Conservation (phyloP, 2,797 vertebrate species). For the Thaleichthys pacificus region DNA sequence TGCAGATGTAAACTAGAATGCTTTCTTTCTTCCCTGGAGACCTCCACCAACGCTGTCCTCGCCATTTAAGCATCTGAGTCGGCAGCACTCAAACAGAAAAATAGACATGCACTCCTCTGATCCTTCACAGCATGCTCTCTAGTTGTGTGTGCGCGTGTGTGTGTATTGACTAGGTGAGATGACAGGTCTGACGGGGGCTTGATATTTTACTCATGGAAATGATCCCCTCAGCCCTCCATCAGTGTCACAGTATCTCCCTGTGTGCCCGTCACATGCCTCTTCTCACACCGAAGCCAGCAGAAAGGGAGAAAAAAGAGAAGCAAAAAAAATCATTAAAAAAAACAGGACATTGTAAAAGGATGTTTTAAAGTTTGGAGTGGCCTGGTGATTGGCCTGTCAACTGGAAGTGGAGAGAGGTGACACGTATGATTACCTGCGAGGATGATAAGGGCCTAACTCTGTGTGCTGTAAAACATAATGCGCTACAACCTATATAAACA, state of each 20-base stretch:
- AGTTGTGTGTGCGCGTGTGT: slow-evolving; percentile 21
- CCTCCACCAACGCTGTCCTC: slow-evolving; percentile 5
- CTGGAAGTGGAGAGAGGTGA: slow-evolving; percentile 49
- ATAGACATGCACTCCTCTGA: background rate
- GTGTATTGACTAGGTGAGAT: slow-evolving; percentile 31
- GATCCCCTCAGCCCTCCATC: slow-evolving; percentile 65
- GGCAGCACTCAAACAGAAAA: slow-evolving; percentile 10
- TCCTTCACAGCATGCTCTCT: slow-evolving; percentile 37
- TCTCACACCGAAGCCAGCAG: slow-evolving; percentile 24
- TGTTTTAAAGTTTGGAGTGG: slow-evolving; percentile 66
- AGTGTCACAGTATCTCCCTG: slow-evolving; percentile 64
- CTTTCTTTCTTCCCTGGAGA: slow-evolving; percentile 43
- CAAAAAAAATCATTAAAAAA: slow-evolving; percentile 12
- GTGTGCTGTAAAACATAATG: slow-evolving; percentile 12
- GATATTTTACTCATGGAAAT: slow-evolving; percentile 74
- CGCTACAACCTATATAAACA: slow-evolving; percentile 32
- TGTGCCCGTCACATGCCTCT: slow-evolving; percentile 59
- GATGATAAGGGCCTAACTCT: slow-evolving; percentile 58
- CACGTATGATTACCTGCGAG: slow-evolving; percentile 73
- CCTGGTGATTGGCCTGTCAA: slow-evolving; percentile 63
- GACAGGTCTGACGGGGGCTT: slow-evolving; percentile 65
- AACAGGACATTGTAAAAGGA: slow-evolving; percentile 49
- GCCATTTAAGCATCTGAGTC: slow-evolving; percentile 43
- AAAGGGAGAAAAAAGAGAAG: slow-evolving; percentile 15
- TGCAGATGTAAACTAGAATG: slow-evolving; percentile 49